phyloP scores from a whole-genome alignment of 1,140 invertebrate species.

The Drosophila bipectinata region DNA sequence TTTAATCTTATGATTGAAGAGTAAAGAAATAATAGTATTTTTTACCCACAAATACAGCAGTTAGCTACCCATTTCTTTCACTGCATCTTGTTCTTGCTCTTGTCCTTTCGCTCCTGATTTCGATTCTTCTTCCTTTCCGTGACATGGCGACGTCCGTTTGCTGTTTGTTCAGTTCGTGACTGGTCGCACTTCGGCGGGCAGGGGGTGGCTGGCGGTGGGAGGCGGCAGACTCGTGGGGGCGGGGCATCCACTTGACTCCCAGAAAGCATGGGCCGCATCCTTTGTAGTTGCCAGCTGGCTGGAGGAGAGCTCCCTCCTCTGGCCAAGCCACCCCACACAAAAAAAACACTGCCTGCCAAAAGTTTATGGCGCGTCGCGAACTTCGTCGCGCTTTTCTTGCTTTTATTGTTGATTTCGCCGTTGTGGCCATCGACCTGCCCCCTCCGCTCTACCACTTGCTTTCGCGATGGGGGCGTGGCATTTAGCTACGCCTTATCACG shows the following conservation, averaged over 20 bases:
- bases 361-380: slow-evolving; percentile 72
- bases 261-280: slow-evolving; percentile 34
- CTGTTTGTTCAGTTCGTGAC: slow-evolving; percentile 62
- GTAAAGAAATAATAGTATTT: too few relatives aligned
- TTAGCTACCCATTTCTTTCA: background rate
- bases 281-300: slow-evolving; percentile 32
- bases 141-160: slow-evolving; percentile 50
- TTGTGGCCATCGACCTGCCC: slow-evolving; percentile 57
- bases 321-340: too few relatives aligned
- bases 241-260: slow-evolving; percentile 42
- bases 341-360: slow-evolving; percentile 54
- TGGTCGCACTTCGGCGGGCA: slow-evolving; percentile 31
- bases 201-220: background rate
- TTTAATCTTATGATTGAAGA: too few relatives aligned
- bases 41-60: too few relatives aligned
- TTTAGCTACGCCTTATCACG: slow-evolving; percentile 57
- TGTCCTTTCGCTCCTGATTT: slow-evolving; percentile 1
- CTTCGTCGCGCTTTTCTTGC: slow-evolving; percentile 58
- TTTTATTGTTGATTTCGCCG: slow-evolving; percentile 40
- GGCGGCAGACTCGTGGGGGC: slow-evolving; percentile 17
- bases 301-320: background rate
- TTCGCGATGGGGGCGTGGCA: slow-evolving; percentile 49
- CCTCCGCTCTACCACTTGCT: background rate
- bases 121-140: slow-evolving; percentile 8
- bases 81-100: slow-evolving; percentile 2